phyloP scores from a whole-genome alignment of 2,113 vertebrate species.

The Apistogramma diplotaenia region DNA sequence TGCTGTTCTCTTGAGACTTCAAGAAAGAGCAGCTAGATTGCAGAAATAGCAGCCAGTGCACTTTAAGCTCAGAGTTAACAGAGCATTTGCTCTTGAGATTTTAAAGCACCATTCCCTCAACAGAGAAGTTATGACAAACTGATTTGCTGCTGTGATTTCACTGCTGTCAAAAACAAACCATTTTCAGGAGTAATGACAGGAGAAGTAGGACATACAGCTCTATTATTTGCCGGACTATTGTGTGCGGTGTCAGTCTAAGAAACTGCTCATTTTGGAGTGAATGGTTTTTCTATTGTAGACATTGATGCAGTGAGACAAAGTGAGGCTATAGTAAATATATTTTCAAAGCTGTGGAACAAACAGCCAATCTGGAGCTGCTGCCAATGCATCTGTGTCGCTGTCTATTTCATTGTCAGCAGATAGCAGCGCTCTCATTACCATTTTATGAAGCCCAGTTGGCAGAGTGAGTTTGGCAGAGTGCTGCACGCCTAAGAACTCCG shows the following conservation, averaged over 20 bases:
- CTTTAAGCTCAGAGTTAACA: not conserved
- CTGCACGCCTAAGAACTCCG: slow-evolving; percentile 35
- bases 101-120: slow-evolving; percentile 7
- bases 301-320: not conserved
- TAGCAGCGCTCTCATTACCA: slow-evolving; percentile 56
- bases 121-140: slow-evolving; percentile 20
- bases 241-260: not conserved
- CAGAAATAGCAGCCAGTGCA: slow-evolving; percentile 23
- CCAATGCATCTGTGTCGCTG: slow-evolving; percentile 25
- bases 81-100: slow-evolving; percentile 19
- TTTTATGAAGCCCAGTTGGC: slow-evolving; percentile 59
- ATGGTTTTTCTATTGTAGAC: not conserved
- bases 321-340: slow-evolving; percentile 9
- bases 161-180: slow-evolving; percentile 8
- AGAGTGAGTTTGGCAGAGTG: slow-evolving; percentile 47
- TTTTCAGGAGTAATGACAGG: not conserved
- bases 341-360: slow-evolving; percentile 12
- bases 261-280: not conserved
- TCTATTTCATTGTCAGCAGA: slow-evolving; percentile 61
- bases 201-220: not conserved
- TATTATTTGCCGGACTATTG: not conserved
- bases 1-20: slow-evolving; percentile 27
- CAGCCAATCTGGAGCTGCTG: slow-evolving; percentile 41
- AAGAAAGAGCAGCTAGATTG: slow-evolving; percentile 12
- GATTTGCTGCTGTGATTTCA: slow-evolving; percentile 13